Conservation (phyloP, 2,797 vertebrate species). For the Sebastes diploproa region DNA sequence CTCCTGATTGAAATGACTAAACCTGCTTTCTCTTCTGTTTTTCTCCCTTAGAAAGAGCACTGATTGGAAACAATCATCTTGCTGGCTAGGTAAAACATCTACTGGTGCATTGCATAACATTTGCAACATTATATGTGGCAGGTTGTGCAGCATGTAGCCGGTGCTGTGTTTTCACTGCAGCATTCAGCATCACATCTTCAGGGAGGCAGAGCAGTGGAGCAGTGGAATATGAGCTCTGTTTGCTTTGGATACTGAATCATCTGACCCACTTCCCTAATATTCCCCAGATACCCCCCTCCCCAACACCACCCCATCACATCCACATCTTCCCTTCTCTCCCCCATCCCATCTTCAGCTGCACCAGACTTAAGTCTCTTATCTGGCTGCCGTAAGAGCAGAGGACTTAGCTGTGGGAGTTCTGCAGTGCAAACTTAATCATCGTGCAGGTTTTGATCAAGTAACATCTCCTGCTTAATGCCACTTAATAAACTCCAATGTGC, state of each 20-base stretch:
- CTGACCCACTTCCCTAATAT: constrained; percentile 75
- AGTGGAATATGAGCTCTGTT: constrained; percentile 69
- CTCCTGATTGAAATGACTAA: no score
- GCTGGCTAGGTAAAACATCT: background rate
- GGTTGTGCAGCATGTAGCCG: constrained; percentile 14
- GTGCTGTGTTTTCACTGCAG: constrained; percentile 49
- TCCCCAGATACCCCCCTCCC: constrained; percentile 42
- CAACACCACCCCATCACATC: background rate
- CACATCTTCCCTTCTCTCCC: constrained; percentile 26
- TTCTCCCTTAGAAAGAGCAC: background rate
- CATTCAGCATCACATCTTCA: constrained; percentile 40
- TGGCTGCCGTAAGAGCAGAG: constrained; percentile 26
- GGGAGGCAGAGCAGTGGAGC: constrained; percentile 27
- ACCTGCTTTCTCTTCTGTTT: background rate
- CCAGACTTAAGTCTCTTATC: constrained; percentile 64
- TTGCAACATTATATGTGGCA: background rate
- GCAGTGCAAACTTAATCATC: constrained; percentile 46
- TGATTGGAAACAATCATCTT: background rate
- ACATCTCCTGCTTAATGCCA: constrained; percentile 29
- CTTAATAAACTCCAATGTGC: constrained; percentile 29
- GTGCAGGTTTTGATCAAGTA: constrained; percentile 44
- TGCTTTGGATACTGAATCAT: constrained; percentile 76
- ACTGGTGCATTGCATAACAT: background rate
- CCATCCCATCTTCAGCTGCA: constrained; percentile 40
- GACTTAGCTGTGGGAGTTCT: constrained; percentile 49